Conservation (phyloP, 2,113 vertebrate species). For the Sceloporus tristichus region DNA sequence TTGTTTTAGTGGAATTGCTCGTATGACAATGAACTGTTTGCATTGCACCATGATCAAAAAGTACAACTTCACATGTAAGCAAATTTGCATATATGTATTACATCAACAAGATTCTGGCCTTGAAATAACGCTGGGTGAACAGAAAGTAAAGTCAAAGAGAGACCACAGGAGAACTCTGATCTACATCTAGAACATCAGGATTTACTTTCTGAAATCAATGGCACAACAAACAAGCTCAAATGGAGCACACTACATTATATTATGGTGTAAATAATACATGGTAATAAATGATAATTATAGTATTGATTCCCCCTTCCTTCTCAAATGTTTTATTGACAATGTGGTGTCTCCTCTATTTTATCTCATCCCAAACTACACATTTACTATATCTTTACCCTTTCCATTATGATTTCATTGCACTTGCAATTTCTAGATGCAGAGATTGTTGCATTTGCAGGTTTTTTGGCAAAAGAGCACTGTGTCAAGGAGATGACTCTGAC, state of each 20-base stretch:
- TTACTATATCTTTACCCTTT: neutral
- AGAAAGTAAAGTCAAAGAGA: neutral
- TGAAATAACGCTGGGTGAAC: neutral
- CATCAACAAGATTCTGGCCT: too few relatives aligned
- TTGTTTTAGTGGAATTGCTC: too few relatives aligned
- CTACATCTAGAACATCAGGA: neutral
- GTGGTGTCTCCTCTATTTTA: slow-evolving; percentile 24
- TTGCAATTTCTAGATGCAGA: slow-evolving; percentile 4
- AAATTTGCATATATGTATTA: too few relatives aligned
- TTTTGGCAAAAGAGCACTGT: neutral
- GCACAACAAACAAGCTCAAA: slow-evolving; percentile 9
- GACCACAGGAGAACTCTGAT: neutral
- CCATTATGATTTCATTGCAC: slow-evolving; percentile 16
- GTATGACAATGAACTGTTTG: too few relatives aligned
- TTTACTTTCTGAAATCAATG: slow-evolving; percentile 40
- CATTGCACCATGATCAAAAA: too few relatives aligned
- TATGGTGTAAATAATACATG: slow-evolving; percentile 62
- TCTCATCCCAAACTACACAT: slow-evolving; percentile 14
- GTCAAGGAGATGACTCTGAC: neutral
- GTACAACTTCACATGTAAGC: too few relatives aligned
- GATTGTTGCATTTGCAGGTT: neutral
- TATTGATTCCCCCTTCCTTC: slow-evolving; percentile 55
- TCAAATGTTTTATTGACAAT: slow-evolving; percentile 58
- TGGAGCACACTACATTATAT: slow-evolving; percentile 23
- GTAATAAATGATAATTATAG: slow-evolving; percentile 58